Conservation (phyloP, 1,140 invertebrate genomes). For the Ips nitidus region DNA sequence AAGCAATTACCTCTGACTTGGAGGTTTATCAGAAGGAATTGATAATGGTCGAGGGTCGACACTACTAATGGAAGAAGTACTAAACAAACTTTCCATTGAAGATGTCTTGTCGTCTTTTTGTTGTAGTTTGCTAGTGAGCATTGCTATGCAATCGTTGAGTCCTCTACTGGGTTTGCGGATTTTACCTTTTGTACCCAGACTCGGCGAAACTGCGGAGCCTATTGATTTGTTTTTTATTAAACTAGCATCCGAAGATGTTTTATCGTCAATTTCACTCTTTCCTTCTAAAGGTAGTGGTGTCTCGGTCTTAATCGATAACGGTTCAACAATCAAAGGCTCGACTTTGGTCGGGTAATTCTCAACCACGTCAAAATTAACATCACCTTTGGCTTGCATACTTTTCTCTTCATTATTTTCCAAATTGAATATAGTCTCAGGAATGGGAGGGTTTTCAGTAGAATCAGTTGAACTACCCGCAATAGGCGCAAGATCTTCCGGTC, state of each 20-base stretch:
- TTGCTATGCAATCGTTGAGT: conserved; percentile 59
- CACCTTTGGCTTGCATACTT: conserved; percentile 40
- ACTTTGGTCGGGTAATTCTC: neutral
- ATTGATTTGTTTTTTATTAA: conserved; percentile 30
- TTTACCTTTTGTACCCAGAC: conserved; percentile 49
- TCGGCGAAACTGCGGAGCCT: conserved; percentile 33
- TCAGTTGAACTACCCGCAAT: conserved; percentile 32
- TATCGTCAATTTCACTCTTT: too few species aligned
- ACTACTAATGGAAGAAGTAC: conserved; percentile 18
- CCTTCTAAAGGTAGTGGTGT: too few species aligned
- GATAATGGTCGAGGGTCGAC: conserved; percentile 21
- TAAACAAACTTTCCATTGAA: conserved; percentile 25
- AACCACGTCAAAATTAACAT: conserved; percentile 17
- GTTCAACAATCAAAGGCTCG: conserved; percentile 2
- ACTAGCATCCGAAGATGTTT: too few species aligned
- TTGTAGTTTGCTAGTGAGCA: conserved; percentile 56
- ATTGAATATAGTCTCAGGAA: conserved; percentile 41
- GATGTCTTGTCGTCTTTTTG: conserved; percentile 34
- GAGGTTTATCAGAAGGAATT: neutral
- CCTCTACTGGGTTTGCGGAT: conserved; percentile 49
- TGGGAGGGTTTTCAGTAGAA: conserved; percentile 32
- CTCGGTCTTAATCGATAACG: conserved; percentile 34
- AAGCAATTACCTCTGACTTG: conserved; percentile 31
- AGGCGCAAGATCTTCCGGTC: conserved; percentile 28
- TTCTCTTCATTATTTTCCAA: conserved; percentile 39